Evolutionary conservation across 2,113 vertebrate species (phyloP), one percentile per base, ranked within the genome.

Genomic region (Proterorhinus semilunaris): DNA sequence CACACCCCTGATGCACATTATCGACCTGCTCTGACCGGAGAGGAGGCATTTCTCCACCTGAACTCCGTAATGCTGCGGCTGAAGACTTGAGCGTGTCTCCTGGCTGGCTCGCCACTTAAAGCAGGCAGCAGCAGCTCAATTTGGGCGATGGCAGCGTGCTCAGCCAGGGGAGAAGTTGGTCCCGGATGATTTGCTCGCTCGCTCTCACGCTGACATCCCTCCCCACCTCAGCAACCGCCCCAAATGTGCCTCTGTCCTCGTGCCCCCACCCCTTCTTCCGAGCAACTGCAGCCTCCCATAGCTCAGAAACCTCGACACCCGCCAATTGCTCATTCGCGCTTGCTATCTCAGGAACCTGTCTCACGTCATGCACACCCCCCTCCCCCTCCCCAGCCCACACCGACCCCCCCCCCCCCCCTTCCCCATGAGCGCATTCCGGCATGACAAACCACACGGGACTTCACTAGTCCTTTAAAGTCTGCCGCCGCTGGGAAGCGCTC

Each of bases 371-470:
- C 68, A 57, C 75, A 15, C 55, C 69, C 55, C 59, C 61, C 53
- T n/a, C n/a, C 58, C 65, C 11, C 27, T 6, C 57, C 45, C 9
- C 62, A 16, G 51, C 44, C 55, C 72, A 17, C 52, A 67, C 55
- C 59, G 61, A 50, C 54, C 58, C 44, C 47, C 49, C 8, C 13
- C 42, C 7, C 13, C 61, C 50, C 50, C 62, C 15, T 6, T 55
- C 11, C 63, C 7, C 80, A 75, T 69, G 57, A 79, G 76, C 81
- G 88, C 87, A 86, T 91, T 90, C 87, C 87, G 91, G 89, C 89
- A 87, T 92, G 91, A 92, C 89, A 91, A 92, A 90, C 89, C 90
- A 83, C 90, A 89, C 80, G 88, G 90, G 90, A 93, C 91, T 90
- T 91, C 88, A 85, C 78, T 82, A 84, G 89, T 88, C 90, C 90